Conservation (phyloP, 2,888 invertebrate genomes). For the Physocephala rufipes region DNA sequence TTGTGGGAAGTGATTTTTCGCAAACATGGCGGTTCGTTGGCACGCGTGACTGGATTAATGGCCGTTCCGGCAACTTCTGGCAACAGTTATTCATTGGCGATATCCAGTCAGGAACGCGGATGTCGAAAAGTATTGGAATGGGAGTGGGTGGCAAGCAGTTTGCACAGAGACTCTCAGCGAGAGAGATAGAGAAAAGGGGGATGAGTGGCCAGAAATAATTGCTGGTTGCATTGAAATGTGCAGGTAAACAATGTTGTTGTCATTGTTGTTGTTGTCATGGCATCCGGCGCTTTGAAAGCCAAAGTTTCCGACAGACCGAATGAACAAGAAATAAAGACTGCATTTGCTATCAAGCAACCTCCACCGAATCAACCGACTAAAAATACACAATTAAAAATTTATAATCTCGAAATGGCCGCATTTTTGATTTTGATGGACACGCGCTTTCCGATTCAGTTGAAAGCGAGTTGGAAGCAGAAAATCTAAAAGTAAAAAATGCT, state of each 20-base stretch:
- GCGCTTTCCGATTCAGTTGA: background rate
- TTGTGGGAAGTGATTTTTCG: conserved; percentile 28
- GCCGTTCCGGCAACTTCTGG: conserved; percentile 10
- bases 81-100: background rate
- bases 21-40: conserved; percentile 21
- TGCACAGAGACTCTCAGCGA: background rate
- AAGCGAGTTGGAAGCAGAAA: background rate
- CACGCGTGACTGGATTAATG: conserved; percentile 26
- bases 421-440: background rate
- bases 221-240: no score
- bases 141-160: background rate
- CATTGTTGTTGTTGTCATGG: no score
- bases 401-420: background rate
- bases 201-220: no score
- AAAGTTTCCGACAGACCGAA: no score
- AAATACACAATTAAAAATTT: no score
- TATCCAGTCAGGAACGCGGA: no score
- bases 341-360: background rate
- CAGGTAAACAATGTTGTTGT: no score
- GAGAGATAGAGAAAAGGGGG: background rate
- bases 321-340: no score
- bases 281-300: no score
- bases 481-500: background rate
- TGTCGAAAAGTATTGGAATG: no score
- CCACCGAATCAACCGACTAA: background rate